phyloP scores from a whole-genome alignment of 1,140 invertebrate species.

The Zaprionus nigranus region DNA sequence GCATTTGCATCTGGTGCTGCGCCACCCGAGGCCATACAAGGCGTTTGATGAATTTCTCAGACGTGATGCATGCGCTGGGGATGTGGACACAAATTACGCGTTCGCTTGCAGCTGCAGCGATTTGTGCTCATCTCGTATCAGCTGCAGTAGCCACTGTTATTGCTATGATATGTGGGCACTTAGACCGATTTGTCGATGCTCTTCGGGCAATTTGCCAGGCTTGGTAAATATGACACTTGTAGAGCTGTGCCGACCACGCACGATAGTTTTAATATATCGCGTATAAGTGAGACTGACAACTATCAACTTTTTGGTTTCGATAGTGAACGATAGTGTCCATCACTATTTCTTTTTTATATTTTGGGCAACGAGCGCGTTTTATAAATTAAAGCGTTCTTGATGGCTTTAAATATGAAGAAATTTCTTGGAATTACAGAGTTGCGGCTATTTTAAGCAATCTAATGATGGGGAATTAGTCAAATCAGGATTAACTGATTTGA shows the following conservation, averaged over 20 bases:
- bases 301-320: too few relatives aligned
- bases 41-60: slow-evolving; percentile 68
- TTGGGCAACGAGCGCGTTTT: too few relatives aligned
- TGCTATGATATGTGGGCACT: slow-evolving; percentile 1
- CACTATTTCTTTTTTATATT: too few relatives aligned
- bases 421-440: too few relatives aligned
- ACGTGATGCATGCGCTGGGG: slow-evolving; percentile 64
- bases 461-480: too few relatives aligned
- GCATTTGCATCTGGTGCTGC: background rate
- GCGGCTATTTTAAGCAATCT: too few relatives aligned
- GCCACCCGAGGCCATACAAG: slow-evolving; percentile 12
- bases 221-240: background rate
- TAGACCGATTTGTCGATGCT: slow-evolving; percentile 11
- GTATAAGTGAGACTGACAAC: too few relatives aligned
- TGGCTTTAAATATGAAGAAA: too few relatives aligned
- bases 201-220: background rate
- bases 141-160: slow-evolving; percentile 1
- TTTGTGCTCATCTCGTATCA: slow-evolving; percentile 29
- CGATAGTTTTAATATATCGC: too few relatives aligned
- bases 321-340: too few relatives aligned
- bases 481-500: too few relatives aligned
- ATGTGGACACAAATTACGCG: slow-evolving; percentile 70
- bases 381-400: too few relatives aligned
- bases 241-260: background rate
- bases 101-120: slow-evolving; percentile 56